phyloP scores from a whole-genome alignment of 2,888 invertebrate genomes.

The Gari tellinella region DNA sequence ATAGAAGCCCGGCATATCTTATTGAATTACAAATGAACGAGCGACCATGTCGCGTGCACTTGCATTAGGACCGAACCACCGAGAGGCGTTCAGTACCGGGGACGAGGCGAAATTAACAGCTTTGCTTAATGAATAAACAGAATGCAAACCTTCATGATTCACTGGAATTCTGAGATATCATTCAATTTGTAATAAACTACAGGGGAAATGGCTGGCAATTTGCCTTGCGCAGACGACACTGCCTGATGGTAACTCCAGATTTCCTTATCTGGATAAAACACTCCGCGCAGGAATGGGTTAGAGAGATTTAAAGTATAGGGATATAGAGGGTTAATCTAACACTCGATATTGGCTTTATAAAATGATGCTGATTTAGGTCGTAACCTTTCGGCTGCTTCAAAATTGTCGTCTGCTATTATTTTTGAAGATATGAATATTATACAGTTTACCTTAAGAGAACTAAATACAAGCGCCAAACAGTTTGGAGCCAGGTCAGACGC shows the following conservation, averaged over 20 bases:
- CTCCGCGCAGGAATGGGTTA: conserved; percentile 32
- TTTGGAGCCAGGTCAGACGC: too few species aligned
- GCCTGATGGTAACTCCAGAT: conserved; percentile 66
- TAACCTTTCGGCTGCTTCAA: too few species aligned
- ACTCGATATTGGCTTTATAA: conserved; percentile 14
- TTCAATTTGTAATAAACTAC: conserved; percentile 67
- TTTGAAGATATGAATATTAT: too few species aligned
- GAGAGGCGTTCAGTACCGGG: conserved; percentile 4
- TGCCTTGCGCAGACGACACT: conserved; percentile 60
- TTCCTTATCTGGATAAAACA: conserved; percentile 68
- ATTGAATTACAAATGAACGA: conserved; percentile 30
- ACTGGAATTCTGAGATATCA: conserved; percentile 67
- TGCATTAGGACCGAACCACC: conserved; percentile 2
- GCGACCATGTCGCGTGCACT: conserved; percentile 19
- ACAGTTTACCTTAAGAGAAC: too few species aligned
- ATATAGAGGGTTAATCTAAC: conserved; percentile 37
- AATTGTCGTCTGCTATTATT: too few species aligned
- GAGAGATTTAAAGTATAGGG: conserved; percentile 2
- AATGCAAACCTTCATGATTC: conserved; percentile 58
- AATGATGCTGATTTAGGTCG: not conserved
- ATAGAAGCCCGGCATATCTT: conserved; percentile 12
- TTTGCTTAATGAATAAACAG: conserved; percentile 62
- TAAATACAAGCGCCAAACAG: too few species aligned
- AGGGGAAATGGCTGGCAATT: conserved; percentile 32
- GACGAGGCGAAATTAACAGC: conserved; percentile 55